Evolutionary conservation across 2,797 vertebrate species (phyloP).

Genomic region (Lepilemur ruficaudatus): DNA sequence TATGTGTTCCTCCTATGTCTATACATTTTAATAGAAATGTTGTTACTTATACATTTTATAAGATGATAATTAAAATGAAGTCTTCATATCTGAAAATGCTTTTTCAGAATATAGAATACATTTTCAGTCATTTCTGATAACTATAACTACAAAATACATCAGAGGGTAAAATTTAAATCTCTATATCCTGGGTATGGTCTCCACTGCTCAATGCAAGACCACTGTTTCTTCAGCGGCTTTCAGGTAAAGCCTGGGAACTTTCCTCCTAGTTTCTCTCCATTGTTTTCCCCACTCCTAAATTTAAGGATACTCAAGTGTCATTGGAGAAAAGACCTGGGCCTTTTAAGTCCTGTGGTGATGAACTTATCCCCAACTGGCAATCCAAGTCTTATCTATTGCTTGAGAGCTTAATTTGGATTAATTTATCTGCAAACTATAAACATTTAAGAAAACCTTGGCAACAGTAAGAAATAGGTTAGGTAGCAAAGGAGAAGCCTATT

Average conservation of each 20-base stretch:
- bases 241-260: not conserved
- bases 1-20: not conserved
- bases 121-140: not conserved
- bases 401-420: not conserved
- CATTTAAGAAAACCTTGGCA: not conserved
- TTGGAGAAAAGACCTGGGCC: not conserved
- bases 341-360: not conserved
- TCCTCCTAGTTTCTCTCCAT: not conserved
- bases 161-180: not conserved
- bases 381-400: not conserved
- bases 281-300: not conserved
- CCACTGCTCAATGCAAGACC: not conserved
- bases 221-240: not conserved
- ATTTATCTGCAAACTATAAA: not conserved
- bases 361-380: slow-evolving; percentile 2
- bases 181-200: not conserved
- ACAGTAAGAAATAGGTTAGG: not conserved
- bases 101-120: not conserved
- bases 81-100: not conserved
- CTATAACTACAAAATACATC: not conserved
- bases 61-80: not conserved
- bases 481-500: not conserved
- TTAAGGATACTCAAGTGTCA: not conserved
- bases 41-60: not conserved
- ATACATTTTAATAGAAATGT: not conserved